A percentile compares a stretch with the other conserved stretches of the same genome.
phyloP scores from a whole-genome alignment of 2,888 invertebrate genomes.

The Ceratothoa steindachneri region DNA sequence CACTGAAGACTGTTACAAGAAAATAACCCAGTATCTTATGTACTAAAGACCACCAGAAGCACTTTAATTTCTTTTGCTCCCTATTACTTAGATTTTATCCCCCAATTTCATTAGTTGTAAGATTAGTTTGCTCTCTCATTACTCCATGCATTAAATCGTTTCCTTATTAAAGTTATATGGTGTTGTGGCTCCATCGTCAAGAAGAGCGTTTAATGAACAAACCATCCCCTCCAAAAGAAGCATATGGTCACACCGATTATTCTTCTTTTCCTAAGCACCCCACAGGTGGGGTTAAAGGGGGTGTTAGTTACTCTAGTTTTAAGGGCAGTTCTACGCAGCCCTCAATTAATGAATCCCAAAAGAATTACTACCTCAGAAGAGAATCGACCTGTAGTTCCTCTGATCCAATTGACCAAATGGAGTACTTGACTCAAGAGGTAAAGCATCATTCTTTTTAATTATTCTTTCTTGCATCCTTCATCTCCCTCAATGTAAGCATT shows the following conservation, averaged over 20 bases:
- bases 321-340: neutral
- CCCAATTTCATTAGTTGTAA: no score
- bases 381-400: constrained; percentile 35
- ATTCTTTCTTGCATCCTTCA: no score
- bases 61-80: no score
- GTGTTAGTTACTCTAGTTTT: neutral
- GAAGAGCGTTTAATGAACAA: constrained; percentile 57
- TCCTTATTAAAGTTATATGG: constrained; percentile 61
- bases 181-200: constrained; percentile 74
- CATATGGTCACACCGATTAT: neutral
- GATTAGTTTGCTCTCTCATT: no score
- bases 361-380: constrained; percentile 14
- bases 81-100: no score
- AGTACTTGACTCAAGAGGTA: constrained; percentile 50
- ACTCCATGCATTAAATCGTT: neutral
- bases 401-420: constrained; percentile 62
- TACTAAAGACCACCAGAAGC: no score
- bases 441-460: neutral
- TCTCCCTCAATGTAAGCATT: no score
- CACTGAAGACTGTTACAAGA: no score
- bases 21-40: no score
- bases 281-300: neutral
- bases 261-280: neutral
- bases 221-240: constrained; percentile 7
- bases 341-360: neutral